Evolutionary conservation across 2,888 invertebrate genomes (phyloP), one percentile per base, ranked within the genome.

Genomic region (Tuberolachnus salignus): DNA sequence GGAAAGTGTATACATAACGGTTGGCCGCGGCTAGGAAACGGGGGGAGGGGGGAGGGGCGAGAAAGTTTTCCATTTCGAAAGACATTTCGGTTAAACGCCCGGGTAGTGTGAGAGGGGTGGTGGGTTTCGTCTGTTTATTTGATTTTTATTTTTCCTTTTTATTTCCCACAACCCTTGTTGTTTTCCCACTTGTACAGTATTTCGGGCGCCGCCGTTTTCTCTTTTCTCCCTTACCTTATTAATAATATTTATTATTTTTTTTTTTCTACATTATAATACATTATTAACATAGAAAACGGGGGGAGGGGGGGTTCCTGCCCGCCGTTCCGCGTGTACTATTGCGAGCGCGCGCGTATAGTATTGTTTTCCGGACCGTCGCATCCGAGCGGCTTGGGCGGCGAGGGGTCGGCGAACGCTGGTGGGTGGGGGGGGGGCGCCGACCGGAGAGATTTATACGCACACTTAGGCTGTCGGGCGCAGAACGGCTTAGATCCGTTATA

Each of bases 291-390:
- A 78, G 69, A 51, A n/a, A 69, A 69, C 78, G 26, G 59, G n/a
- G n/a, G n/a, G n/a, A n/a, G n/a, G n/a, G n/a, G n/a, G n/a, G n/a
- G 34, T 63, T 21, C 51, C 46, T 21, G 3, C 2, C n/a, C 23
- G 4, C 46, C 67, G 49, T 23, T 13, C n/a, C 14, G 59, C 23
- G 14, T 34, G 34, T 34, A 34, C 6, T 34, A 34, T 34, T 34
- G 6, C n/a, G 16, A 1, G 61, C 34, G 19, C 51, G 63, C 34
- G 74, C 44, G 19, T 46, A 19, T 34, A 49, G 67, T 57, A 57
- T 75, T 75, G 66, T 75, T 75, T 75, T 75, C 75, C 75, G 67
- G 75, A 75, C 78, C 59, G 67, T 78, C 78, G 78, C 69, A 51
- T 78, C 51, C 78, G 51, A 78, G 78, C 69, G 69, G 42, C 34